Base-by-base conservation (phyloP, 2,888 invertebrate species). In the Tribolium freemani region DNA sequence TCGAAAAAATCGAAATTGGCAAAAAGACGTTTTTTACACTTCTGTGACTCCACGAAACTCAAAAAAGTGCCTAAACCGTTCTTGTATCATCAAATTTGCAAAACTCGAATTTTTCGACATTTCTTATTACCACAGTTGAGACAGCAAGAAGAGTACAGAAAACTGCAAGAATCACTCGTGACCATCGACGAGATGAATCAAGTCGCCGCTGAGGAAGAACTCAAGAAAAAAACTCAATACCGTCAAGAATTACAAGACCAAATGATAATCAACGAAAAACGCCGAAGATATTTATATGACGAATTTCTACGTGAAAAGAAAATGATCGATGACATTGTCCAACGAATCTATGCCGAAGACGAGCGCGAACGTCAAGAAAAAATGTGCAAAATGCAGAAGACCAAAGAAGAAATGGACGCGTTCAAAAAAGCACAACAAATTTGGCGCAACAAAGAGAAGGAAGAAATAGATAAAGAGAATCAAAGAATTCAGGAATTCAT, bases 291-390 rank as follows among this genome's bases (percentile, higher is more conserved):
- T 71, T 83, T 87, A 72, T 90, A 89, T 72, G 90, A 91, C 76
- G 90, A 91, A 69, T 88, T 87, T 11, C 84, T 91, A 3, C 87
- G 88, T 66, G 91, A 92, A 81, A 91, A 91, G 86, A 89, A 89
- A 77, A 88, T 91, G 87, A 84, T 91, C 3, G 91, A 92, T 77
- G 90, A 90, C 45, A 87, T 91, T 30, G 87, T 90, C 75, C 87
- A 88, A 77, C 87, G 89, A n/a, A 87, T 91, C 0, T 88, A 90
- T 31, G 90, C 91, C 81, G 92, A 92, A 81, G 91, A 91, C 80
- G 87, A 88, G 78, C 87, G 90, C 71, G 89, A 89, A 77, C 77
- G 88, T 0, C 82, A 88, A 75, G 88, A 89, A 45, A 90, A 89
- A 76, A 87, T 85, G 61, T 86, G 87, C 0, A 87, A 85, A 69